A percentile compares a stretch with the other conserved stretches of the same genome.
These are phyloP conservation scores for Heliothis peltigera DNA, from an alignment of 2,888 invertebrate species.

Conservation along the genomic window DNA sequence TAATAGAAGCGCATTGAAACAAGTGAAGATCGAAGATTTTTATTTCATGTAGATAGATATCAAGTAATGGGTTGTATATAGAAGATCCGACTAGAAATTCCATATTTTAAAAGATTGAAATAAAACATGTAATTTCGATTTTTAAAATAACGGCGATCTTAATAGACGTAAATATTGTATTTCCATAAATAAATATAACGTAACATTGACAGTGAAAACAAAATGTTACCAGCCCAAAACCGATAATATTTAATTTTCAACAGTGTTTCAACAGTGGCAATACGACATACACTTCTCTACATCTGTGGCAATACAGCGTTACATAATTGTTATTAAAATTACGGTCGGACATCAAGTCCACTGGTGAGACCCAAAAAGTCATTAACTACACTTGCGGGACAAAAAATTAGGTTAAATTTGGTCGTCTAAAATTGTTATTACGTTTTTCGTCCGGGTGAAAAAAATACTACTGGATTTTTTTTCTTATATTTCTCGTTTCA, in stretches of 20 bases:
- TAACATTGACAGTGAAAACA: neutral
- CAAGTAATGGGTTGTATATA: too few relatives aligned
- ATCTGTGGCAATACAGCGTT: slow-evolving; percentile 11
- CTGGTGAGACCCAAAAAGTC: slow-evolving; percentile 19
- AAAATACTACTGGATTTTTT: slow-evolving; percentile 44
- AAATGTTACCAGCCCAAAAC: slow-evolving; percentile 1
- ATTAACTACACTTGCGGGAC: slow-evolving; percentile 20
- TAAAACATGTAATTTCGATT: too few relatives aligned
- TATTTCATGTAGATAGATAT: too few relatives aligned
- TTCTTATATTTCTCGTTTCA: slow-evolving; percentile 25
- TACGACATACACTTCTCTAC: slow-evolving; percentile 1
- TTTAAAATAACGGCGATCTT: too few relatives aligned
- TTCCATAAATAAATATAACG: too few relatives aligned
- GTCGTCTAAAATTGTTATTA: slow-evolving; percentile 42
- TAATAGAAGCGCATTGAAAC: too few relatives aligned
- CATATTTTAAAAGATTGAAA: too few relatives aligned
- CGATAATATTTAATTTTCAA: slow-evolving; percentile 5
- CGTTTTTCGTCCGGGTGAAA: slow-evolving; percentile 14
- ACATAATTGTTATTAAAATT: slow-evolving; percentile 47
- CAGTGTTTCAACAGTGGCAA: neutral
- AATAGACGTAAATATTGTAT: too few relatives aligned
- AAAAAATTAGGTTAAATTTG: slow-evolving; percentile 23
- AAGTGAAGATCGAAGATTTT: too few relatives aligned
- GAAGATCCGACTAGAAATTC: too few relatives aligned
- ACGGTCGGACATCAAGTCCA: slow-evolving; percentile 14